These are phyloP conservation scores for Napeogenes inachia DNA, from an alignment of 2,888 invertebrate genomes.

Conservation along the genomic window DNA sequence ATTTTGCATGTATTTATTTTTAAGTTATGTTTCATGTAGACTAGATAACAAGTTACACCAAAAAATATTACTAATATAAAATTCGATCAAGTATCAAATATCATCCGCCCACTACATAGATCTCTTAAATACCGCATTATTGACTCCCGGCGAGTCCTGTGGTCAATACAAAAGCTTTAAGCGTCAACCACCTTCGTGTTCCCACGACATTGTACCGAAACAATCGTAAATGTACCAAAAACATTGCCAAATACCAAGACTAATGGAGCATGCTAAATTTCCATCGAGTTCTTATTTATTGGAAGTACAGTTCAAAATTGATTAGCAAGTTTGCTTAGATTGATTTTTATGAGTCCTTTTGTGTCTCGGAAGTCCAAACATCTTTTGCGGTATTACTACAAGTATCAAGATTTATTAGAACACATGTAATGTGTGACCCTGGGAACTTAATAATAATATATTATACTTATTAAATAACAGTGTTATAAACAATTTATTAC, in stretches of 20 bases:
- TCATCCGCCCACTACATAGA: conserved; percentile 17
- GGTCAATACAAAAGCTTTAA: conserved; percentile 60
- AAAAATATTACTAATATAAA: too few relatives aligned
- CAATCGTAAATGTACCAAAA: conserved; percentile 60
- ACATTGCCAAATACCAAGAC: conserved; percentile 42
- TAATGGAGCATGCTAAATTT: conserved; percentile 14
- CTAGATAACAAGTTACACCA: too few relatives aligned
- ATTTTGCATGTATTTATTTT: too few relatives aligned
- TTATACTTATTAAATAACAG: too few relatives aligned
- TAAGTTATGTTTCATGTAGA: too few relatives aligned
- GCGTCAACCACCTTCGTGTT: conserved; percentile 45
- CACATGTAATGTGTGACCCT: too few relatives aligned
- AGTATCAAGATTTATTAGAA: conserved; percentile 37
- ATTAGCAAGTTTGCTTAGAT: conserved; percentile 21
- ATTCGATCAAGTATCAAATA: conserved; percentile 41
- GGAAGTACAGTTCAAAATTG: conserved; percentile 22
- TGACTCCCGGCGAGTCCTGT: conserved; percentile 56
- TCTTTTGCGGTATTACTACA: conserved; percentile 48
- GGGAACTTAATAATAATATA: too few relatives aligned
- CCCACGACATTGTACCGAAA: conserved; percentile 61
- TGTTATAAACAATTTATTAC: too few relatives aligned
- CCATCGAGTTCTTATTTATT: conserved; percentile 20
- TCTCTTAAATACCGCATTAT: conserved; percentile 64
- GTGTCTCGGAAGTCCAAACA: conserved; percentile 54
- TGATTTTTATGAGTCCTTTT: conserved; percentile 28